A percentile compares a stretch with the other conserved stretches of the same genome.
Evolutionary conservation across 2,888 invertebrate genomes (phyloP).

Genomic region (Sphaerophoria rueppellii): DNA sequence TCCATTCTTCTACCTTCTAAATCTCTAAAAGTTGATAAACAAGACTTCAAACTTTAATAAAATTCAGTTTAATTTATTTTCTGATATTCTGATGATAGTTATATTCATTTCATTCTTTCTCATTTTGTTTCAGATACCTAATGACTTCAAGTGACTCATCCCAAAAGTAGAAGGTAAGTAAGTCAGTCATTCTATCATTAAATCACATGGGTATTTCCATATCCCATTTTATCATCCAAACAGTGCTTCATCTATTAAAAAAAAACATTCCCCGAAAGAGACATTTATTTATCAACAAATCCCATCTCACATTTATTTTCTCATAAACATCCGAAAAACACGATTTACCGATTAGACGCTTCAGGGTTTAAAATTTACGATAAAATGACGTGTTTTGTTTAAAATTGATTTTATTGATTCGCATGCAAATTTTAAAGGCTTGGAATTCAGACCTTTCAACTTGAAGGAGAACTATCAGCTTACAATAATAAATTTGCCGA

Average conservation of each 20-base stretch:
- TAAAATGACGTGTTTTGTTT: slow-evolving; percentile 41
- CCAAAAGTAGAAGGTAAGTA: slow-evolving; percentile 68
- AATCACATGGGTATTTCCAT: slow-evolving; percentile 58
- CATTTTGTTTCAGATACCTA: slow-evolving; percentile 52
- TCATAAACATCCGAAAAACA: slow-evolving; percentile 37
- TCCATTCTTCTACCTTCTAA: no score
- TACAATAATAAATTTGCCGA: neutral
- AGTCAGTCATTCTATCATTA: neutral
- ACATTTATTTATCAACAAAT: slow-evolving; percentile 32
- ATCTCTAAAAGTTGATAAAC: no score
- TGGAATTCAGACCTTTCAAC: slow-evolving; percentile 2
- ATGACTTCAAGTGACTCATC: slow-evolving; percentile 65
- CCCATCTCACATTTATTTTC: slow-evolving; percentile 43
- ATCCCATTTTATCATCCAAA: neutral
- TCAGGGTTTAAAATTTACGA: slow-evolving; percentile 35
- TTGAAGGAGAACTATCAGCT: neutral
- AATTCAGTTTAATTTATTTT: no score
- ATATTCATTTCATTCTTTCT: slow-evolving; percentile 25
- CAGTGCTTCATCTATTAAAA: slow-evolving; percentile 12
- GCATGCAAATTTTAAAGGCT: slow-evolving; percentile 2
- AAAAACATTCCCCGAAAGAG: neutral
- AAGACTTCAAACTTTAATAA: no score
- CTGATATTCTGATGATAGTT: slow-evolving; percentile 29
- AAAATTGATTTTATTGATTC: slow-evolving; percentile 7
- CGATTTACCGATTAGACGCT: slow-evolving; percentile 49